Evolutionary conservation across 1,140 invertebrate species (phyloP).

Genomic region (Coelopa frigida): DNA sequence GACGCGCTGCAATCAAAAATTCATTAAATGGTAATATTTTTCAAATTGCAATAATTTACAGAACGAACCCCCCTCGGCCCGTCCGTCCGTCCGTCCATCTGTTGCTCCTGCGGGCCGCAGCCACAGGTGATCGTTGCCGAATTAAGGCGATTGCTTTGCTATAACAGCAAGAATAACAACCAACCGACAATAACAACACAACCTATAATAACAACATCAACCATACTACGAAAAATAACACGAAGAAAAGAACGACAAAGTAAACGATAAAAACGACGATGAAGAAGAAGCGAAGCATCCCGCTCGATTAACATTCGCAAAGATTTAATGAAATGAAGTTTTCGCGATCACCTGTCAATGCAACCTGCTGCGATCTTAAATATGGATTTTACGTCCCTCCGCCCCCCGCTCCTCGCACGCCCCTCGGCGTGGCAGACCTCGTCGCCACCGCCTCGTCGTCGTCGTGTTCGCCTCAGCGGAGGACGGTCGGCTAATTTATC

Average conservation of each 20-base stretch:
- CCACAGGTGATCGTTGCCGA: neutral
- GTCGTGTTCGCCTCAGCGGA: no score
- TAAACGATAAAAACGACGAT: neutral
- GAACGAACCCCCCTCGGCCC: neutral
- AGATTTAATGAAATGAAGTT: slow-evolving; percentile 15
- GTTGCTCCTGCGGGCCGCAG: neutral
- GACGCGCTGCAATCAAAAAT: slow-evolving; percentile 10
- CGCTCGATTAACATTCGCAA: slow-evolving; percentile 11
- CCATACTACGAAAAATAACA: neutral
- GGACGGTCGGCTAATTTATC: no score
- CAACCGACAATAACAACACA: neutral
- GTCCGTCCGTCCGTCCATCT: neutral
- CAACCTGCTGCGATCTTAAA: slow-evolving; percentile 14
- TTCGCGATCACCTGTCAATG: slow-evolving; percentile 17
- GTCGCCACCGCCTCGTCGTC: no score
- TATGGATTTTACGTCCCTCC: no score
- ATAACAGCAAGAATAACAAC: neutral
- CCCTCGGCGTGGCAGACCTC: no score
- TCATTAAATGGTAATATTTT: slow-evolving; percentile 14
- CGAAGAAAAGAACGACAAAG: neutral
- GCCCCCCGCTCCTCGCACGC: no score
- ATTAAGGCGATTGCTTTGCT: neutral
- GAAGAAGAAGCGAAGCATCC: neutral
- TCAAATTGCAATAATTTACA: slow-evolving; percentile 13
- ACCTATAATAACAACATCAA: neutral